Evolutionary conservation across 2,888 invertebrate genomes (phyloP), one percentile per base, ranked within the genome.

Genomic region (Siphonodentalium dalli): DNA sequence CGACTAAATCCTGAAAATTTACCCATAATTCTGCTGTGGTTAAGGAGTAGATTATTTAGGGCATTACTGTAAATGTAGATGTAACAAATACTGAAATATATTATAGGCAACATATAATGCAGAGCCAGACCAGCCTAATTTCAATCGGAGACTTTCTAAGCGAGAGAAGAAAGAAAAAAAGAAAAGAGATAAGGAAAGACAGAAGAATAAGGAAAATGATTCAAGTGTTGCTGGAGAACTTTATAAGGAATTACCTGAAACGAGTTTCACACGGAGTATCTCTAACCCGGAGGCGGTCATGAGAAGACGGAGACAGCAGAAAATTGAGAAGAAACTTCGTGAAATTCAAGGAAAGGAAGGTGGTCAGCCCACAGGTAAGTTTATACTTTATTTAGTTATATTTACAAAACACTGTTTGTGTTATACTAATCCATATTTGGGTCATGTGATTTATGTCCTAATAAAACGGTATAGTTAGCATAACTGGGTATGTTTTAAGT

Each of bases 261-360:
- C 96, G 45, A 96, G 75, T 54, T 99, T 99, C 84, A 99, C 98
- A 42, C 87, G 99, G 74, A 97, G 96, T 72, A 99, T 99, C 80
- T 98, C 97, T 62, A 99, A 99, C 85, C 99, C 99, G 3, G 99
- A 99, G 85, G 96, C 97, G 58, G 99, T 99, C 70, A 99, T 99
- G 99, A 87, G 96, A 61, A 88, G 97, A 44, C 86, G 97, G 48
- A 85, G 99, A 23, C 97, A 98, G 77, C 95, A 97, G 83, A 97
- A 97, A 81, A 86, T 98, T 48, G 98, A 99, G 82, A 89, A 92
- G 78, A 96, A 96, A 83, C 85, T 99, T 74, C 93, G 97, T 79
- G 93, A 96, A 83, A 96, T 96, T 84, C 88, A 93, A 58, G 92
- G 92, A 49, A 91, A 93, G 81, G 95, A 96, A 76, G 96, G 96